phyloP scores from a whole-genome alignment of 2,888 invertebrate species.

The Amaurobius ferox region DNA sequence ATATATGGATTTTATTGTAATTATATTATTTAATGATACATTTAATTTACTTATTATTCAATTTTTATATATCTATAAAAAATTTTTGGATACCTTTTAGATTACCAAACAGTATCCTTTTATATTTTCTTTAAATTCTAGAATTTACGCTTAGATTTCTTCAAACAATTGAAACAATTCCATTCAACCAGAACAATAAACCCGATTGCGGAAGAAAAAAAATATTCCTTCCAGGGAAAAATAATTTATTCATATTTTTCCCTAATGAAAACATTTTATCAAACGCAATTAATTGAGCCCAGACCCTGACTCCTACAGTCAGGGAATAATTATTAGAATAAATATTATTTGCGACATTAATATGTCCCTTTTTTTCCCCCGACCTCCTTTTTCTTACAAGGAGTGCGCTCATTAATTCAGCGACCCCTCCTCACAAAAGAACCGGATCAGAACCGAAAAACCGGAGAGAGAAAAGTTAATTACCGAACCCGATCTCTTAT shows the following conservation, averaged over 20 bases:
- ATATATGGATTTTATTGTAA: too few species aligned
- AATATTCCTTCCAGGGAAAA: conserved; percentile 15
- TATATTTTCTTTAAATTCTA: too few species aligned
- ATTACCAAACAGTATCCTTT: too few species aligned
- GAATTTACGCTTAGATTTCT: too few species aligned
- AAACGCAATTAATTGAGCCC: conserved; percentile 1
- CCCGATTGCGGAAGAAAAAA: conserved; percentile 27
- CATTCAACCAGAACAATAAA: conserved; percentile 13
- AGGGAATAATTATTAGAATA: conserved; percentile 21
- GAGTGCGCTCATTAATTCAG: conserved; percentile 50
- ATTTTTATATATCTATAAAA: too few species aligned
- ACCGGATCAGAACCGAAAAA: conserved; percentile 11
- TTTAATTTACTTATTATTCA: too few species aligned
- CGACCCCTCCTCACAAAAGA: conserved; percentile 19
- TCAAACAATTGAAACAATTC: too few species aligned
- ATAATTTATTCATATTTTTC: background rate
- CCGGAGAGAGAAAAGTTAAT: conserved; percentile 48
- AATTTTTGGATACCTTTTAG: too few species aligned
- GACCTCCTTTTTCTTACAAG: conserved; percentile 1
- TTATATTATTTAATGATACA: too few species aligned
- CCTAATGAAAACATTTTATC: conserved; percentile 9
- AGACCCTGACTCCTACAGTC: background rate
- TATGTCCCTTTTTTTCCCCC: conserved; percentile 30
- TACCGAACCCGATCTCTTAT: conserved; percentile 12
- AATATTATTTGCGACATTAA: conserved; percentile 41